Evolutionary conservation across 2,888 invertebrate species (phyloP), one percentile per base, ranked within the genome.

Genomic region (Acrobeloides nanus): DNA sequence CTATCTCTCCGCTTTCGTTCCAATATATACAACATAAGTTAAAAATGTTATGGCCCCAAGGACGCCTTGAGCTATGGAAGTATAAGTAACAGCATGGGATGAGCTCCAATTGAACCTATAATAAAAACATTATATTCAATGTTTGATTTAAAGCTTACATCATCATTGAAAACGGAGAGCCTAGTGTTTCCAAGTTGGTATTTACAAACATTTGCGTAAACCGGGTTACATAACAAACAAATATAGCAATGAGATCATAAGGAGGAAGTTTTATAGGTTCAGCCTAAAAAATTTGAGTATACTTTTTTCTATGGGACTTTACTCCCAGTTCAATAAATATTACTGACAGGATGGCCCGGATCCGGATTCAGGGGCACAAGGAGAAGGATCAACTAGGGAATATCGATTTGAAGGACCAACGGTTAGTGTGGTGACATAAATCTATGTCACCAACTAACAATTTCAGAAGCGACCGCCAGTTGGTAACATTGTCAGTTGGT

Each of bases 201-300:
- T 75, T 74, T 25, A 75, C 64, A 51, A 76, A 76, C 41, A 75
- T 66, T 20, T 74, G 69, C 24, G 70, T 67, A 57, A 76, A 76
- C 55, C 76, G 74, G 3, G 75, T 53, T n/a, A 55, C 43, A 33
- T 69, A 62, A 41, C 68, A 67, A 0, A 66, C 43, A 6, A 49
- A 27, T 10, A 58, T 51, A 5, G 68, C 72, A 1, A 63, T 29
- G 37, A 41, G 38, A 46, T 72, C 70, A 41, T 55, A 64, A 7
- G 54, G 55, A 8, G 65, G 66, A 8, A 66, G 4, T 18, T 45
- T 6, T 6, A 20, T 18, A 8, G 20, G 8, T n/a, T n/a, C n/a
- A n/a, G n/a, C n/a, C n/a, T n/a, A n/a, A n/a, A n/a, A n/a, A n/a
- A n/a, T n/a, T n/a, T n/a, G n/a, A n/a, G n/a, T n/a, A n/a, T n/a